Evolutionary conservation across 2,888 invertebrate species (phyloP).

Genomic region (Coleophora flavipennella): DNA sequence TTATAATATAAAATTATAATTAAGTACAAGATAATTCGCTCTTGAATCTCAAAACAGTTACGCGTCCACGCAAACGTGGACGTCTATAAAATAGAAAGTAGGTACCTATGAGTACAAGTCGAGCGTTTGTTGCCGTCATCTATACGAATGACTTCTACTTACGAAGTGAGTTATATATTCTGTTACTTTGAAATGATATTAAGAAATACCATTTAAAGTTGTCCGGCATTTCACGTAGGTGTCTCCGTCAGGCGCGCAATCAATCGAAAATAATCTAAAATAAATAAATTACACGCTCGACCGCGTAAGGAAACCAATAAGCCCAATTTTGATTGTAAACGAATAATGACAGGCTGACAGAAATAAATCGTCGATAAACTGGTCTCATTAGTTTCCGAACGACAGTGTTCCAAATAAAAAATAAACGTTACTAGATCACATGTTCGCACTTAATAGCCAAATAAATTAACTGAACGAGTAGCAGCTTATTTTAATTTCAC

Average conservation of each 20-base stretch:
- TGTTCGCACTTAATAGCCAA: constrained; percentile 67
- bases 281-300: constrained; percentile 49
- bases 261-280: constrained; percentile 28
- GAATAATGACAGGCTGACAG: constrained; percentile 45
- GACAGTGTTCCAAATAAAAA: constrained; percentile 56
- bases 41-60: constrained; percentile 60
- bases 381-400: constrained; percentile 65
- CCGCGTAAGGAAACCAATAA: constrained; percentile 61
- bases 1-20: constrained; percentile 67
- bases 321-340: constrained; percentile 46
- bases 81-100: constrained; percentile 55
- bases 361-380: constrained; percentile 58
- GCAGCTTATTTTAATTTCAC: constrained; percentile 57
- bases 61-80: constrained; percentile 43
- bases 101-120: constrained; percentile 41
- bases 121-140: constrained; percentile 37
- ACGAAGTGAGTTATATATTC: constrained; percentile 27
- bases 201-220: constrained; percentile 63
- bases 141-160: constrained; percentile 30
- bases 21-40: constrained; percentile 60
- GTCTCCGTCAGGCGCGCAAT: constrained; percentile 26
- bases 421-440: constrained; percentile 61
- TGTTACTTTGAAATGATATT: constrained; percentile 61
- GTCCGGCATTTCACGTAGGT: constrained; percentile 20
- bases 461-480: constrained; percentile 62